phyloP scores from a whole-genome alignment of 1,140 invertebrate genomes.

The Pseudoatta argentina region DNA sequence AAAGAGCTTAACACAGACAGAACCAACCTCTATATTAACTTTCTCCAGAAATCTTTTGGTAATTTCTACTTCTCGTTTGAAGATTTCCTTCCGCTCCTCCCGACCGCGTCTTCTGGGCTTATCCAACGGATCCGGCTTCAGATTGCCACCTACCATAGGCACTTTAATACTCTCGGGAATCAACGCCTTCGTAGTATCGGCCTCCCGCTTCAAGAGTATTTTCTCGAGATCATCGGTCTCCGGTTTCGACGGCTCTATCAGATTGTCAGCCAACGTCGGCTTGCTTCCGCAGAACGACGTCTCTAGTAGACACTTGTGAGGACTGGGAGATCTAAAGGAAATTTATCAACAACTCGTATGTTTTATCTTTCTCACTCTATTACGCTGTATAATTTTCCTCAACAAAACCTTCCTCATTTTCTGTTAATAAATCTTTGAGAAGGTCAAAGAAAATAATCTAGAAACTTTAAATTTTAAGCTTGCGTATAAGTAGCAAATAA shows the following conservation, averaged over 20 bases:
- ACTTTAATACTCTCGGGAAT: slow-evolving; percentile 85
- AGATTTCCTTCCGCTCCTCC: slow-evolving; percentile 85
- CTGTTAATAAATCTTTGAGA: background rate
- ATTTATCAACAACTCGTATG: background rate
- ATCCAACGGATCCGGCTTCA: slow-evolving; percentile 84
- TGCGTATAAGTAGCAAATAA: too few species aligned
- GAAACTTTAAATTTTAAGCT: too few species aligned
- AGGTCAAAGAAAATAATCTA: background rate
- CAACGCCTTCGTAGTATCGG: slow-evolving; percentile 84
- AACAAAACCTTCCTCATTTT: background rate
- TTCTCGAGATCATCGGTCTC: slow-evolving; percentile 89
- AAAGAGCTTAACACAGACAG: background rate
- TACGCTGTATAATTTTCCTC: background rate
- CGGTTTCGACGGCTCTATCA: slow-evolving; percentile 84
- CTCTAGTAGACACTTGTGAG: slow-evolving; percentile 95
- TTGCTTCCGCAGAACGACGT: slow-evolving; percentile 95
- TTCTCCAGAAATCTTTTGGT: slow-evolving; percentile 85
- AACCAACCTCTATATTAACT: slow-evolving; percentile 84
- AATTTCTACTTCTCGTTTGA: slow-evolving; percentile 85
- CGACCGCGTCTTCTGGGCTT: slow-evolving; percentile 82
- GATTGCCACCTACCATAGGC: slow-evolving; percentile 83
- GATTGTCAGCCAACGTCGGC: slow-evolving; percentile 85
- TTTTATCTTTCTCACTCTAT: background rate
- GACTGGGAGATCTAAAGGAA: slow-evolving; percentile 92
- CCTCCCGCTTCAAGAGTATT: slow-evolving; percentile 87